Evolutionary conservation across 2,797 vertebrate genomes (phyloP).

Genomic region (Rhinoraja longicauda): DNA sequence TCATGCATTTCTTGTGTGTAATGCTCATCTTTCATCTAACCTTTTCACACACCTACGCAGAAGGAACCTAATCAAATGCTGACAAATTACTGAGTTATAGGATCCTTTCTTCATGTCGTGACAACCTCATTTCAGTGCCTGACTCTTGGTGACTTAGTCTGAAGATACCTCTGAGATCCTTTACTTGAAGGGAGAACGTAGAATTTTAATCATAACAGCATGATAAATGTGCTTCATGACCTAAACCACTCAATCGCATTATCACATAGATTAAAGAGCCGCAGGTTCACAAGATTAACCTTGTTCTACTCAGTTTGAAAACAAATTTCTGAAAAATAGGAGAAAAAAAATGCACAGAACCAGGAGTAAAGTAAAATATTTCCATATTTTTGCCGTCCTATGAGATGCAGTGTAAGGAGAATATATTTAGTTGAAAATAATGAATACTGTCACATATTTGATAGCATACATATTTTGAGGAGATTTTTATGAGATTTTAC

Average conservation of each 20-base stretch:
- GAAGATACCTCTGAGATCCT: conserved; percentile 27
- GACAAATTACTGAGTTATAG: conserved; percentile 42
- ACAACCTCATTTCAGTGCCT: conserved; percentile 38
- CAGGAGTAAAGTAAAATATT: not conserved
- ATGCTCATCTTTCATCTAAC: conserved; percentile 38
- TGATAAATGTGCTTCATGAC: not conserved
- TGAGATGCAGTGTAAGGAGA: not conserved
- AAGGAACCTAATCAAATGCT: conserved; percentile 44
- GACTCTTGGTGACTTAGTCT: conserved; percentile 41
- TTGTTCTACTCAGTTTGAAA: not conserved
- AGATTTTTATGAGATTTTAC: not conserved
- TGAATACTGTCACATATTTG: not conserved
- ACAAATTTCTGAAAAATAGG: not conserved
- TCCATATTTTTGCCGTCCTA: not conserved
- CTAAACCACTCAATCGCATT: not conserved
- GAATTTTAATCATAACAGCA: conserved; percentile 38
- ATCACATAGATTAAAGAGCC: conserved; percentile 5
- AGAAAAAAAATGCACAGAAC: not conserved
- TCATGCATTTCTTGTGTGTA: not conserved
- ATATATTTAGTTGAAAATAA: not conserved
- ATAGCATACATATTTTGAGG: not conserved
- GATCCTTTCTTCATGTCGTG: conserved; percentile 40
- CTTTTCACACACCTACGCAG: conserved; percentile 43
- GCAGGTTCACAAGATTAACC: not conserved
- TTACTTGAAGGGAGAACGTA: conserved; percentile 36